Percentiles rank a stretch among this genome's conserved stretches.
phyloP scores from a whole-genome alignment of 1,140 invertebrate genomes.

The Samia ricini region DNA sequence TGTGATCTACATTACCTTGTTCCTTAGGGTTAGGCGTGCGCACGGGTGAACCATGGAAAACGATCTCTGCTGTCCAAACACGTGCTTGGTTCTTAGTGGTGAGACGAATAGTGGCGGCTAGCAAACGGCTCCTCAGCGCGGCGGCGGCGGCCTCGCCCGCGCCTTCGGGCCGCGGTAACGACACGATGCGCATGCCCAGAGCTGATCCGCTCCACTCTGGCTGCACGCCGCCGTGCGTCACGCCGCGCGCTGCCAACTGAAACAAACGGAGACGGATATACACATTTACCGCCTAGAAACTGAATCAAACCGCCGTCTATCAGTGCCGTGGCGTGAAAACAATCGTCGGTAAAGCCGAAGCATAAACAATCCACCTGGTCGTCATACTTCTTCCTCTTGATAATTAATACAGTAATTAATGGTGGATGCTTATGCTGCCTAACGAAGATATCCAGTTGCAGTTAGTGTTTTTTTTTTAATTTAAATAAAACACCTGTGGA shows the following conservation, averaged over 20 bases:
- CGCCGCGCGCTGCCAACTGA: conserved; percentile 86
- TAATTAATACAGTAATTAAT: too few species aligned
- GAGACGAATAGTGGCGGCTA: conserved; percentile 91
- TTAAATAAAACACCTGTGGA: too few species aligned
- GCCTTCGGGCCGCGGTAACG: conserved; percentile 83
- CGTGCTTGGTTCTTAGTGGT: conserved; percentile 83
- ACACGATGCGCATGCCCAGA: conserved; percentile 88
- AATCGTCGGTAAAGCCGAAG: too few species aligned
- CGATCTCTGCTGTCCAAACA: conserved; percentile 92
- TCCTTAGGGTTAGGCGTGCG: conserved; percentile 90
- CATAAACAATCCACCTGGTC: too few species aligned
- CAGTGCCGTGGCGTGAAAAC: too few species aligned
- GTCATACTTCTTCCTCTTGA: too few species aligned
- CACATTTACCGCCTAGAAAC: too few species aligned
- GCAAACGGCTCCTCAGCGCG: conserved; percentile 85
- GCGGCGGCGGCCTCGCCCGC: conserved; percentile 41
- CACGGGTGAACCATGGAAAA: conserved; percentile 92
- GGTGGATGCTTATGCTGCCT: too few species aligned
- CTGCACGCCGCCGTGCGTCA: conserved; percentile 94
- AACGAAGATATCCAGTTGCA: too few species aligned
- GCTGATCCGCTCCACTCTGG: conserved; percentile 94
- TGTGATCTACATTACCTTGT: conserved; percentile 80
- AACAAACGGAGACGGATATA: too few species aligned
- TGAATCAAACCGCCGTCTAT: too few species aligned
- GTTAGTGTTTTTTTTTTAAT: too few species aligned